phyloP scores from a whole-genome alignment of 2,888 invertebrate species.

The Rhagium mordax region DNA sequence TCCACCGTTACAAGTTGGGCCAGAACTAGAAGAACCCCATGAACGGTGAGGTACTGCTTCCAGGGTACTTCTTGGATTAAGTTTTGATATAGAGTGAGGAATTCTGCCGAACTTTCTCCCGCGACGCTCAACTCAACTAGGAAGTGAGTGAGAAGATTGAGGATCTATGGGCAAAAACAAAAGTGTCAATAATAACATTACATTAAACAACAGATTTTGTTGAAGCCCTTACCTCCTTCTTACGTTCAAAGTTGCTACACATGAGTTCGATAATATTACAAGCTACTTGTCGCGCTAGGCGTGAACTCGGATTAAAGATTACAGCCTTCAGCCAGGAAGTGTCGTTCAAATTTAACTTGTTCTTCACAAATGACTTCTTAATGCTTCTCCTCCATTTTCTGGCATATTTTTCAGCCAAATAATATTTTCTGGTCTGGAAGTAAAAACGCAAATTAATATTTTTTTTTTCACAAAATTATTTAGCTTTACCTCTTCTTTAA shows the following conservation, averaged over 20 bases:
- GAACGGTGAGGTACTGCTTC: slow-evolving; percentile 93
- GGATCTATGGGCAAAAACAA: slow-evolving; percentile 70
- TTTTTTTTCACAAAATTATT: neutral
- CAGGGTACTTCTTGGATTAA: slow-evolving; percentile 90
- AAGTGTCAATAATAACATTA: neutral
- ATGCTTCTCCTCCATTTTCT: slow-evolving; percentile 76
- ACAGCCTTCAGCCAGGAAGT: slow-evolving; percentile 93
- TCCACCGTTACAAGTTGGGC: slow-evolving; percentile 91
- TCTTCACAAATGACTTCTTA: slow-evolving; percentile 63
- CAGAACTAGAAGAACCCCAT: slow-evolving; percentile 83
- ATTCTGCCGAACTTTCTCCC: slow-evolving; percentile 95
- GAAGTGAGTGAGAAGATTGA: slow-evolving; percentile 91
- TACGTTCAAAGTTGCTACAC: slow-evolving; percentile 79
- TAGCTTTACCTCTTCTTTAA: slow-evolving; percentile 57
- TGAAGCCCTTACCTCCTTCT: slow-evolving; percentile 71
- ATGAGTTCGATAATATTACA: slow-evolving; percentile 91
- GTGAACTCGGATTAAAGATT: slow-evolving; percentile 92
- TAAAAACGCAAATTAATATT: neutral
- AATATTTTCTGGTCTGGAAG: slow-evolving; percentile 69
- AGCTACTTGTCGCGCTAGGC: slow-evolving; percentile 89
- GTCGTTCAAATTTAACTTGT: slow-evolving; percentile 76
- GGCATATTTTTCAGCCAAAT: slow-evolving; percentile 84
- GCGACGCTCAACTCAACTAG: slow-evolving; percentile 88
- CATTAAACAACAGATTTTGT: no score
- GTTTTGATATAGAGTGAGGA: slow-evolving; percentile 88